phyloP scores from a whole-genome alignment of 2,113 vertebrate species.

The Dolichallabes microphthalmus region DNA sequence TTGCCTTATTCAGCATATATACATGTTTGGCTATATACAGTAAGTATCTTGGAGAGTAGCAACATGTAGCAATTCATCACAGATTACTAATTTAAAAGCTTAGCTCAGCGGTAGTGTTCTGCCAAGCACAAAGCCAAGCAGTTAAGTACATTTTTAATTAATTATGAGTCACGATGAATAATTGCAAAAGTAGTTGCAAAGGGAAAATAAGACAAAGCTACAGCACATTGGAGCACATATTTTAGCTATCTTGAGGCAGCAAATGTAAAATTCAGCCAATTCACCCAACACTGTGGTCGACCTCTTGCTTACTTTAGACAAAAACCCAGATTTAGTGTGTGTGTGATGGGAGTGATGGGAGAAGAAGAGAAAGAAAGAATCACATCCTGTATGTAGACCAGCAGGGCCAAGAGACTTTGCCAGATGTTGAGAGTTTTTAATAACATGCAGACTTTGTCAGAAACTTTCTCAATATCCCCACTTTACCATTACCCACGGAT shows the following conservation, averaged over 20 bases:
- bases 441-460: slow-evolving; percentile 28
- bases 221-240: background rate
- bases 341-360: slow-evolving; percentile 48
- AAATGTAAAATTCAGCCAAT: slow-evolving; percentile 13
- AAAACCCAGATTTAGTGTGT: slow-evolving; percentile 15
- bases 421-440: slow-evolving; percentile 54
- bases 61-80: background rate
- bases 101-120: background rate
- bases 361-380: slow-evolving; percentile 24
- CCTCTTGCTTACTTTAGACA: background rate
- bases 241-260: background rate
- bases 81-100: background rate
- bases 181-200: background rate
- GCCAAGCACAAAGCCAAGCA: background rate
- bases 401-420: slow-evolving; percentile 43
- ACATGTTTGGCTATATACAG: no score
- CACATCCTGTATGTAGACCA: slow-evolving; percentile 49
- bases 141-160: background rate
- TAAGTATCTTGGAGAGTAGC: background rate
- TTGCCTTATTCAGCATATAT: background rate
- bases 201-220: background rate
- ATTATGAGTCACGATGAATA: slow-evolving; percentile 13
- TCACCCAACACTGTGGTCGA: background rate
- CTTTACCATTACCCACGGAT: background rate
- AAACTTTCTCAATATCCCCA: background rate